Base-by-base conservation (phyloP, 30 jellyfish, hydroid and myxozoan species). In the Pseudorhiza aurosa region DNA sequence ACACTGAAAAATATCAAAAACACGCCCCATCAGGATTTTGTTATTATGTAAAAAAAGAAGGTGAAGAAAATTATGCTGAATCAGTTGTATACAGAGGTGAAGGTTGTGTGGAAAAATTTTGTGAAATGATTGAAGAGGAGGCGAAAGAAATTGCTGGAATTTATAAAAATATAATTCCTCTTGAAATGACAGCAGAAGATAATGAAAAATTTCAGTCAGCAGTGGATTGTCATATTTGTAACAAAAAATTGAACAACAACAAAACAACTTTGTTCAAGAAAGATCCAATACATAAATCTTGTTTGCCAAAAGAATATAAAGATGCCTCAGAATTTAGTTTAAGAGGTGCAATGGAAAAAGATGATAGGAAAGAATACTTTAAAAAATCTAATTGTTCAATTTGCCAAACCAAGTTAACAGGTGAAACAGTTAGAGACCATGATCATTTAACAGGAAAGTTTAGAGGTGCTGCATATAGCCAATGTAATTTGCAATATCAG, bases 381-480 rank as follows among this genome's bases (percentile, higher is more conserved):
- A 8, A 9, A 42, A 42, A 42, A 42, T 8, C 17, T 9, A 9
- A 42, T 8, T 42, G 56, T 42, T 9, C 17, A 42, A 42, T 42
- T 42, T 42, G 56, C 17, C 14, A 42, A 42, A 42, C 10, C 17
- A 9, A 9, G 17, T 42, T 42, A 8, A 17, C 10, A 8, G 56
- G 17, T 42, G 56, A 8, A 8, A 42, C 14, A 42, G 94, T 81
- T 27, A 31, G 81, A 69, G 94, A 81, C 39, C 94, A 81, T 53
- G 47, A 81, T 69, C 94, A 81, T 29, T 40, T 26, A 19, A 81
- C 94, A 14, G 94, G 90, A 32, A 18, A 26, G 22, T 81, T 67
- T 69, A 55, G 94, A 28, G 94, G 94, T 42, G 90, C 94, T 6
- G 90, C 85, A n/a, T n/a, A n/a, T n/a, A n/a, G n/a, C n/a, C n/a